Conservation (phyloP, 2,113 vertebrate species). For the Aix galericulata region DNA sequence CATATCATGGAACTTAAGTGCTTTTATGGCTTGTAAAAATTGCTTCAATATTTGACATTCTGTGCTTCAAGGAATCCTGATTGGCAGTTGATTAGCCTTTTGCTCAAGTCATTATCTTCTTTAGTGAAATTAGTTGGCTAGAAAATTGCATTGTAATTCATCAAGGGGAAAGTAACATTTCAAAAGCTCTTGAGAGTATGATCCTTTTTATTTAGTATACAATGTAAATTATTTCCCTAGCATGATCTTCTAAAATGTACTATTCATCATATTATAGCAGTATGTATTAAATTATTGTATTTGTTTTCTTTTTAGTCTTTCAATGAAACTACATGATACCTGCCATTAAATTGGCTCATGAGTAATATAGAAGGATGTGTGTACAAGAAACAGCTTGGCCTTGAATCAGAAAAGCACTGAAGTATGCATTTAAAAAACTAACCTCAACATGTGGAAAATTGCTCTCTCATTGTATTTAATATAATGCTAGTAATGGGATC, state of each 20-base stretch:
- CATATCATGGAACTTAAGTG: conserved; percentile 71
- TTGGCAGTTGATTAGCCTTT: conserved; percentile 96
- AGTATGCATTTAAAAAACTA: not conserved
- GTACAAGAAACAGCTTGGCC: not conserved
- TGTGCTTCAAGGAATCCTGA: conserved; percentile 87
- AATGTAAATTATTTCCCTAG: conserved; percentile 67
- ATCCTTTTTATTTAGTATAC: conserved; percentile 73
- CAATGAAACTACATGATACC: conserved; percentile 37
- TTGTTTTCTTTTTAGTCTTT: conserved; percentile 45
- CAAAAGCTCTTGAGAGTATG: conserved; percentile 68
- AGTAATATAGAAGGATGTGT: not conserved
- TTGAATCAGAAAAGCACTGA: not conserved
- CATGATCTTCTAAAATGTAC: conserved; percentile 54
- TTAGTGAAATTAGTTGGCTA: conserved; percentile 91
- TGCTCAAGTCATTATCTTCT: conserved; percentile 93
- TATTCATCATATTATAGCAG: conserved; percentile 34
- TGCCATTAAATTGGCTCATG: conserved; percentile 27
- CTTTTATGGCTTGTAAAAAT: conserved; percentile 79
- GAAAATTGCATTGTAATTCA: conserved; percentile 92
- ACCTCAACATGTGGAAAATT: not conserved
- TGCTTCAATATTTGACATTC: conserved; percentile 87
- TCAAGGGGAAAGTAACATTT: conserved; percentile 75
- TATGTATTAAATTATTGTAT: conserved; percentile 61
- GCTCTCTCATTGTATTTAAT: not conserved
- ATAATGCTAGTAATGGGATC: not conserved